Conservation (phyloP, 2,113 vertebrate species). For the Ovibos moschatus region DNA sequence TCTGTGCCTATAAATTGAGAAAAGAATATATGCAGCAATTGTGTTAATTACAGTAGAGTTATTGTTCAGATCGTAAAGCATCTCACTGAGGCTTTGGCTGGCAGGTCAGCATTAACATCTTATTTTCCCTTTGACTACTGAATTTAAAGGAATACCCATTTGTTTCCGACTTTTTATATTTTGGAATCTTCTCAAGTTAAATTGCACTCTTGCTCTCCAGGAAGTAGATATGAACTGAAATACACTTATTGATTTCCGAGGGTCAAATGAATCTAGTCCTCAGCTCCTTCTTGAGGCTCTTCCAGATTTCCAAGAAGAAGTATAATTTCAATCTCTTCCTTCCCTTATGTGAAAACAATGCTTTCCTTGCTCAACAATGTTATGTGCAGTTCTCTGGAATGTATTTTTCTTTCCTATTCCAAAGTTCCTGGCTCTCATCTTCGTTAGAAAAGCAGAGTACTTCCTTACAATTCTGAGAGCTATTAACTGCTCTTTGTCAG, state of each 20-base stretch:
- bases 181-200: slow-evolving; percentile 7
- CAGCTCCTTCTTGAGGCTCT: neutral
- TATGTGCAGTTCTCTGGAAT: neutral
- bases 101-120: neutral
- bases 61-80: slow-evolving; percentile 62
- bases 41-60: slow-evolving; percentile 61
- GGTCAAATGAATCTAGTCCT: neutral
- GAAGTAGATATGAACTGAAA: neutral
- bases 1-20: slow-evolving; percentile 49
- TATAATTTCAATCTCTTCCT: neutral
- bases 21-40: slow-evolving; percentile 53
- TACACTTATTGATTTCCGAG: neutral
- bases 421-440: neutral
- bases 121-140: slow-evolving; percentile 50
- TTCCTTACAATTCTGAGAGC: neutral
- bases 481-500: neutral
- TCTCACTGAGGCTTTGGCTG: slow-evolving; percentile 40
- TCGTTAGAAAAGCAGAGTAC: neutral
- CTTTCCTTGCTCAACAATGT: neutral
- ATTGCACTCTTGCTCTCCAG: neutral
- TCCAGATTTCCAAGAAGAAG: neutral
- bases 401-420: neutral
- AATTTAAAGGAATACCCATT: neutral
- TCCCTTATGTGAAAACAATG: neutral
- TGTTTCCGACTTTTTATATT: slow-evolving; percentile 30